A percentile compares a stretch with the other conserved stretches of the same genome.
Conservation (phyloP, 1,140 invertebrate genomes). For the Aethina tumida region DNA sequence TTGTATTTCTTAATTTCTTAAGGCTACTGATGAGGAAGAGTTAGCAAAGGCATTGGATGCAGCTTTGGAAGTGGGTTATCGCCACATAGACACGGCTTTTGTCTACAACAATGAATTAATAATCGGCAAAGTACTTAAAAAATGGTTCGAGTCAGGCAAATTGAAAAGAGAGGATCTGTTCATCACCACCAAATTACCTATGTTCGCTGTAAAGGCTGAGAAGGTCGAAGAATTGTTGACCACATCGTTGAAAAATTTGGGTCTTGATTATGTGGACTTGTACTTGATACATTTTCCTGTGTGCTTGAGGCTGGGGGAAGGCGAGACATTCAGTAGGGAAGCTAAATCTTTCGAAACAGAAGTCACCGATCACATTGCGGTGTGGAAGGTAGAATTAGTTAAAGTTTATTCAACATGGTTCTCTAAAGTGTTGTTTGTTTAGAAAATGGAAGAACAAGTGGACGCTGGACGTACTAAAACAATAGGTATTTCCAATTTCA, state of each 20-base stretch:
- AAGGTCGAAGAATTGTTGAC: conserved; percentile 15
- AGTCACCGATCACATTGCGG: conserved; percentile 57
- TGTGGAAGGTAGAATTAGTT: conserved; percentile 54
- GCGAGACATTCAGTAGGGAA: too few relatives aligned
- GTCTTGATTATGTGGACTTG: conserved; percentile 9
- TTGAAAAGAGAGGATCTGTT: conserved; percentile 66
- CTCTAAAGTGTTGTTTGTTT: conserved; percentile 20
- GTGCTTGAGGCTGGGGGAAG: not conserved
- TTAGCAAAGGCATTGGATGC: conserved; percentile 55
- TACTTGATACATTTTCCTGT: conserved; percentile 6
- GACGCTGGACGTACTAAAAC: conserved; percentile 49
- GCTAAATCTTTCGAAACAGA: conserved; percentile 39
- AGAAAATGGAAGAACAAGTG: conserved; percentile 66
- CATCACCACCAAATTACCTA: conserved; percentile 65
- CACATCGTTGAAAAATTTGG: conserved; percentile 16
- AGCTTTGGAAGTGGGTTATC: conserved; percentile 55
- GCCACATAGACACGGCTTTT: conserved; percentile 59
- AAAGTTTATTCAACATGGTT: too few relatives aligned
- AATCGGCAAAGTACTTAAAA: conserved; percentile 63
- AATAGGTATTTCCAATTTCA: conserved; percentile 72
- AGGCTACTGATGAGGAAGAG: conserved; percentile 42
- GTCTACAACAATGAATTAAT: conserved; percentile 71
- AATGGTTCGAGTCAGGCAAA: conserved; percentile 59
- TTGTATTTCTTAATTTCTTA: conserved; percentile 4
- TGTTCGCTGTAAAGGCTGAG: conserved; percentile 41